Percentiles rank a stretch among this genome's conserved stretches.
Conservation (phyloP, 2,797 vertebrate species). For the Dallia pectoralis region DNA sequence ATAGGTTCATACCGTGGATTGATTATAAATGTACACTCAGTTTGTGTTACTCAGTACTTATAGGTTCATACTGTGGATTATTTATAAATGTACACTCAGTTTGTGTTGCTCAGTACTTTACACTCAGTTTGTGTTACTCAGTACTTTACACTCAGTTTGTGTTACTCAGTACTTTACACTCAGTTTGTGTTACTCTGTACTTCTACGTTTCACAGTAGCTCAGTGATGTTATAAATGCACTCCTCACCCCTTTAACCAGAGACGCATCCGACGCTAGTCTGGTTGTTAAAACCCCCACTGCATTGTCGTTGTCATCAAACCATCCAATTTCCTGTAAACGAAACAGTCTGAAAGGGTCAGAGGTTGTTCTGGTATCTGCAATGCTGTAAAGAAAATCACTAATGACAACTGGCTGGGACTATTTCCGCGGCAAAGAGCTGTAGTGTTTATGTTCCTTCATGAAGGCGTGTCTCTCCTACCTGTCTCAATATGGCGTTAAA, state of each 20-base stretch:
- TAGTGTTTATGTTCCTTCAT: constrained; percentile 39
- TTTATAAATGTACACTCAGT: background rate
- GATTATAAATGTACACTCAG: background rate
- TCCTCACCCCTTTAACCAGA: constrained; percentile 74
- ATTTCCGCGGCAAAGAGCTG: constrained; percentile 21
- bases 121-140: constrained; percentile 9
- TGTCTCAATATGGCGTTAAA: constrained; percentile 56
- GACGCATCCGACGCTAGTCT: constrained; percentile 80
- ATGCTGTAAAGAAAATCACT: background rate
- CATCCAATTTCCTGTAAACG: constrained; percentile 67
- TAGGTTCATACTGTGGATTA: background rate
- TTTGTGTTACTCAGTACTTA: too few species aligned
- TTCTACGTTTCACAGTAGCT: too few species aligned
- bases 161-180: too few species aligned
- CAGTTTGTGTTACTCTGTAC: too few species aligned
- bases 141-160: constrained; percentile 4
- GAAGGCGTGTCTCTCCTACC: constrained; percentile 44
- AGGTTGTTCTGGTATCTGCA: constrained; percentile 5
- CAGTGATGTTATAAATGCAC: constrained; percentile 41
- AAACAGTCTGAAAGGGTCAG: constrained; percentile 52
- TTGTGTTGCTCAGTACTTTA: constrained; percentile 17
- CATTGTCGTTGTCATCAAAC: constrained; percentile 79
- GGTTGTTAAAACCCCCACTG: constrained; percentile 72
- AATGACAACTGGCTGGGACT: constrained; percentile 30
- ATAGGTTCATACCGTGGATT: background rate